These are phyloP conservation scores for Tetramorium bicarinatum DNA, from an alignment of 2,888 invertebrate species.

Conservation along the genomic window DNA sequence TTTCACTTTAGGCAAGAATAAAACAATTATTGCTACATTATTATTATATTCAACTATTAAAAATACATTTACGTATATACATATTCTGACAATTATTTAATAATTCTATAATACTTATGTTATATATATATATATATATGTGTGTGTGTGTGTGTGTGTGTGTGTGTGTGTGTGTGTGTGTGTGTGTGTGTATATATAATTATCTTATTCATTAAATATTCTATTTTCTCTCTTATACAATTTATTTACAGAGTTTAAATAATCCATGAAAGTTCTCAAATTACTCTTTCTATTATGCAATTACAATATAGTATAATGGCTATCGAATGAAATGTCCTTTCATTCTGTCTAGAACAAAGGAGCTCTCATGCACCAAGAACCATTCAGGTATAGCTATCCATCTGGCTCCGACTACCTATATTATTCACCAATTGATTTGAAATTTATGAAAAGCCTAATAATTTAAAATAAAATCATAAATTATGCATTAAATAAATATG, in stretches of 20 bases:
- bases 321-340: constrained; percentile 17
- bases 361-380: neutral
- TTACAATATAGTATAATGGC: constrained; percentile 14
- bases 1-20: neutral
- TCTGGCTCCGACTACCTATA: neutral
- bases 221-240: neutral
- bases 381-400: constrained; percentile 10
- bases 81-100: too few relatives aligned
- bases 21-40: neutral
- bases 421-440: neutral
- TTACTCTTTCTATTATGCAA: constrained; percentile 3
- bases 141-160: too few relatives aligned
- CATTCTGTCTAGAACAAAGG: neutral
- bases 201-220: neutral
- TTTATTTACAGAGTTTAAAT: neutral
- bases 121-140: too few relatives aligned
- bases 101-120: too few relatives aligned
- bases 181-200: neutral
- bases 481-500: neutral
- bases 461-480: neutral
- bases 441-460: neutral
- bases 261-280: neutral
- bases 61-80: too few relatives aligned
- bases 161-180: too few relatives aligned
- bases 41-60: too few relatives aligned